Percentiles rank a stretch among this genome's conserved stretches.
These are phyloP conservation scores for Litoditis marina DNA, from an alignment of 2,888 invertebrate genomes.

Conservation along the genomic window DNA sequence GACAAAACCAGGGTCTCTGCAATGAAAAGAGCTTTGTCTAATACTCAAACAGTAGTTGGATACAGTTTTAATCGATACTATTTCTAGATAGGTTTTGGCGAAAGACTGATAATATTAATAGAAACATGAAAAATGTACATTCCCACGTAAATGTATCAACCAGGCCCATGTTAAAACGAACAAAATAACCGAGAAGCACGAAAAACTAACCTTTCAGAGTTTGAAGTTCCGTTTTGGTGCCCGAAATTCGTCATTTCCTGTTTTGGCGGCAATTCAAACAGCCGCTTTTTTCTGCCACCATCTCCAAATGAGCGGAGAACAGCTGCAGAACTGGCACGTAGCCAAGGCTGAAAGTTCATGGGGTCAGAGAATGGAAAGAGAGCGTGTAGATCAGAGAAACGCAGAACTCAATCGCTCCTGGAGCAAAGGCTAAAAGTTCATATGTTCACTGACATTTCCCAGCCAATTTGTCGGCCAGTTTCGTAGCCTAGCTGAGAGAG, in stretches of 20 bases:
- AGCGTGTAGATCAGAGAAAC: not conserved
- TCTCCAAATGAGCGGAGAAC: conserved; percentile 42
- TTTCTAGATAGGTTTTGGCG: no score
- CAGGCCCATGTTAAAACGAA: not conserved
- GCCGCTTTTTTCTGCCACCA: conserved; percentile 30
- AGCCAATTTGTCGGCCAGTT: no score
- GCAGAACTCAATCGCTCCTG: not conserved
- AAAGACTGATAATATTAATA: not conserved
- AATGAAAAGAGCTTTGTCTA: no score
- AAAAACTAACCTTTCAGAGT: not conserved
- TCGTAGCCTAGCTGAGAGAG: no score
- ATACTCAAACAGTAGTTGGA: no score
- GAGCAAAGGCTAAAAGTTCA: no score
- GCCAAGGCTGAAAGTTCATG: conserved; percentile 42
- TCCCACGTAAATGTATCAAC: not conserved
- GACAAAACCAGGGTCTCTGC: no score
- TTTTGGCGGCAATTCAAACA: conserved; percentile 9
- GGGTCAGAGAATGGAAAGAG: no score
- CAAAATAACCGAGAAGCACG: no score
- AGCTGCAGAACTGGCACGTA: conserved; percentile 45
- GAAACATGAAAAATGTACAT: not conserved
- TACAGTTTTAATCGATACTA: no score
- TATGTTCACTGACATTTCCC: no score
- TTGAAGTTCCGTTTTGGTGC: not conserved
- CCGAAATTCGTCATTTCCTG: not conserved